phyloP scores from a whole-genome alignment of 2,113 vertebrate genomes.

The Pimephales promelas region DNA sequence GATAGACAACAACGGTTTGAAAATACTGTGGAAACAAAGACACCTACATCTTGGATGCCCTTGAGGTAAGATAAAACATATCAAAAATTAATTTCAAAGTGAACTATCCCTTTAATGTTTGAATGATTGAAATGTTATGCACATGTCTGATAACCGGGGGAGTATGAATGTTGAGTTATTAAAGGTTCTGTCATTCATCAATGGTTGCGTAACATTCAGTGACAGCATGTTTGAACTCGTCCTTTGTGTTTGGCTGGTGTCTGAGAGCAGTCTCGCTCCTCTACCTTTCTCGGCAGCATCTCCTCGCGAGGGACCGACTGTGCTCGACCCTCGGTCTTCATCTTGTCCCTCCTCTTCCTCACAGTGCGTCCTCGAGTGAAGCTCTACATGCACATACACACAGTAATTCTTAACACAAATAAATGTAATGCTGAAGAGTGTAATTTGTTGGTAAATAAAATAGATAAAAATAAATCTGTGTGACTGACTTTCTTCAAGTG shows the following conservation, averaged over 20 bases:
- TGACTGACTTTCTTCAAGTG: neutral
- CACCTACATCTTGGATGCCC: too few relatives aligned
- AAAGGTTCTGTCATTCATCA: neutral
- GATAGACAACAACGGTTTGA: too few relatives aligned
- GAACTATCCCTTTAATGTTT: too few relatives aligned
- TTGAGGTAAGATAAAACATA: too few relatives aligned
- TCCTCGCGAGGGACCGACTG: slow-evolving; percentile 95
- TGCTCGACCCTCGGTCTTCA: slow-evolving; percentile 91
- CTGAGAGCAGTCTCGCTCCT: neutral
- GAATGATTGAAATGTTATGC: slow-evolving; percentile 3
- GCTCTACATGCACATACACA: slow-evolving; percentile 67
- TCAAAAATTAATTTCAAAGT: too few relatives aligned
- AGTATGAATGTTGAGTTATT: neutral
- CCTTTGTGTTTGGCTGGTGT: neutral
- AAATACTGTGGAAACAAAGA: too few relatives aligned
- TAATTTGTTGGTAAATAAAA: neutral
- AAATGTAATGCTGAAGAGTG: neutral
- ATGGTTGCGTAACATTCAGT: neutral
- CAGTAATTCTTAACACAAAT: neutral
- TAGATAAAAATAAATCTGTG: too few relatives aligned
- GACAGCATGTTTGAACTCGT: neutral
- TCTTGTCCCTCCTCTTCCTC: slow-evolving; percentile 91
- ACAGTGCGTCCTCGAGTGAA: slow-evolving; percentile 91
- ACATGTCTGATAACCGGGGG: neutral
- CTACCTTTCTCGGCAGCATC: slow-evolving; percentile 78